Base-by-base conservation (phyloP, 2,797 vertebrate genomes). In the Clarias laeviceps region DNA sequence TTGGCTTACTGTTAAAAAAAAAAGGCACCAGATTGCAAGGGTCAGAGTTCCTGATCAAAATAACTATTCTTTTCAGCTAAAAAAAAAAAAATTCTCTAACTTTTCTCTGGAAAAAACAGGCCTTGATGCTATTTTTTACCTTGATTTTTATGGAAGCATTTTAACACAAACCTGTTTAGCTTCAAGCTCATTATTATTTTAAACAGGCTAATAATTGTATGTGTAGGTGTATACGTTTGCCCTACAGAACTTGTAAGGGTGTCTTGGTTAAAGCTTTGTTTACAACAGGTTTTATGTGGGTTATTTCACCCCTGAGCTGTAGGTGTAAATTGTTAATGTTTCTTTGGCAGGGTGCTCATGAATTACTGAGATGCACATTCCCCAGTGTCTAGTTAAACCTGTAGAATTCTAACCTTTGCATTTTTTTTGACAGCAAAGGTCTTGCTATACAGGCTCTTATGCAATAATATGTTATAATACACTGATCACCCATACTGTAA, bases 351-450 rank as follows among this genome's bases (percentile, higher is more conserved):
- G 61, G 1, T 40, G 68, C 18, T 80, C 87, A n/a, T 91, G 77
- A 90, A 90, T 91, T 87, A 91, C 88, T 88, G 76, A 92, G 83
- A 72, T 77, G 78, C 84, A 87, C 24, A 62, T 77, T 69, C 85
- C 68, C 72, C 54, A 4, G 27, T 76, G 57, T 72, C 27, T 59
- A 50, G 29, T 88, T 69, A 66, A 64, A 82, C 29, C 50, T 74
- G 45, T 8, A 7, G 61, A 20, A 57, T 29, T 61, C 12, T 12
- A 57, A 62, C 76, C 24, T 66, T 20, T 32, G 50, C 59, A 34
- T 12, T 22, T 82, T 77, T 76, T 4, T 68, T 20, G 59, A 73
- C 34, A n/a, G 57, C 45, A 20, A 50, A 50, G 9, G 18, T 68
- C n/a, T 54, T 54, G 32, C 45, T 29, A n/a, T 14, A 37, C 59